Percentiles rank a stretch among this genome's conserved stretches.
Conservation (phyloP, 2,888 invertebrate genomes). For the Leptinotarsa juncta region DNA sequence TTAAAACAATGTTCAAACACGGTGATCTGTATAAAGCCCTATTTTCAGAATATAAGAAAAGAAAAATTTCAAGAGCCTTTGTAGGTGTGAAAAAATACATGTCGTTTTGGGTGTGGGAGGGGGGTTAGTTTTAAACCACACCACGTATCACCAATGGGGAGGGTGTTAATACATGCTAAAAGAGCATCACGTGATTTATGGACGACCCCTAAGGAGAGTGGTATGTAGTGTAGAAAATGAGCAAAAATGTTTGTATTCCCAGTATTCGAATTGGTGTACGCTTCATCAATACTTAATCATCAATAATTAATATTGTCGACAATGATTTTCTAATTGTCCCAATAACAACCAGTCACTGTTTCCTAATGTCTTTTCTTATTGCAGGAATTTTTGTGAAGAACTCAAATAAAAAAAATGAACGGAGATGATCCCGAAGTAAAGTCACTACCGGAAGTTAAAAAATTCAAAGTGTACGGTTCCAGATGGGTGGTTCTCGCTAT, state of each 20-base stretch:
- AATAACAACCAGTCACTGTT: neutral
- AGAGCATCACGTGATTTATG: too few relatives aligned
- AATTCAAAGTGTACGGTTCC: constrained; percentile 66
- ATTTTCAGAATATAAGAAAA: too few relatives aligned
- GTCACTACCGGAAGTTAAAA: neutral
- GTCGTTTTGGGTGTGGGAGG: too few relatives aligned
- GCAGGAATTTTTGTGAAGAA: neutral
- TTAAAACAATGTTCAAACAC: too few relatives aligned
- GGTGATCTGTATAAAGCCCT: too few relatives aligned
- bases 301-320: neutral
- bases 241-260: neutral
- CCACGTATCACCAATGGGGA: too few relatives aligned
- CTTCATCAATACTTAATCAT: neutral
- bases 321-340: neutral
- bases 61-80: too few relatives aligned
- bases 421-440: neutral
- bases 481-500: constrained; percentile 89
- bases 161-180: too few relatives aligned
- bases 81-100: too few relatives aligned
- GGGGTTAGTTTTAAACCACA: too few relatives aligned
- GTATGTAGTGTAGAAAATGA: neutral
- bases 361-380: neutral
- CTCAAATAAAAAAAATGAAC: neutral
- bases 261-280: neutral
- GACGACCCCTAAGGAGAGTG: too few relatives aligned